Percentiles rank a stretch among this genome's conserved stretches.
Evolutionary conservation across 2,113 vertebrate species (phyloP).

Genomic region (Elachura formosa): DNA sequence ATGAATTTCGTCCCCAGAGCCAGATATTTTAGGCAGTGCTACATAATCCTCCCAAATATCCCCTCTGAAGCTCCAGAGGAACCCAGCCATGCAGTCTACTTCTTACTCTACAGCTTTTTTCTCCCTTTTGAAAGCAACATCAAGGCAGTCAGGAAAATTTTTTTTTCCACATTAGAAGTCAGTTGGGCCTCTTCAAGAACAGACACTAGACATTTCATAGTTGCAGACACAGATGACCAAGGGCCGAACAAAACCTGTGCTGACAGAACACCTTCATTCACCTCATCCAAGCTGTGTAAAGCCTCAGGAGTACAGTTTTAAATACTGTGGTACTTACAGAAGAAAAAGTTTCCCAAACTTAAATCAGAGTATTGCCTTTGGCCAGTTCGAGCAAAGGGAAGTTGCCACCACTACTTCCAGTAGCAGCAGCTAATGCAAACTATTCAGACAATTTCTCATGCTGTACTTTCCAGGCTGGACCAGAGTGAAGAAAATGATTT

Average conservation of each 20-base stretch:
- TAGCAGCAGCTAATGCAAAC: background rate
- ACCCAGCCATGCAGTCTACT: background rate
- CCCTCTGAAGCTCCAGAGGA: background rate
- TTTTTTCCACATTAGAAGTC: background rate
- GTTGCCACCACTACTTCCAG: background rate
- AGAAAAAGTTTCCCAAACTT: background rate
- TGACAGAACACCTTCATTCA: background rate
- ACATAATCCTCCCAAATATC: background rate
- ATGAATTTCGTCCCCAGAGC: background rate
- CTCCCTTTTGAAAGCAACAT: background rate
- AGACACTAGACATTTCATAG: background rate
- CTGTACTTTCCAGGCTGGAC: background rate
- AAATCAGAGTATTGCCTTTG: background rate
- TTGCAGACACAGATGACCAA: background rate
- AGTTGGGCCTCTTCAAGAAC: background rate
- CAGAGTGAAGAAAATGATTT: background rate
- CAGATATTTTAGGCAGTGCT: background rate
- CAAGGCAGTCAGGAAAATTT: background rate
- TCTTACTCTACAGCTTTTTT: background rate
- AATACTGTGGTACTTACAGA: background rate
- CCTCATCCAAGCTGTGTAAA: background rate
- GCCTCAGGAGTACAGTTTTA: background rate
- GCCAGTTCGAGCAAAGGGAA: background rate
- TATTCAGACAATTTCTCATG: background rate
- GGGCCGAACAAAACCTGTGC: background rate